Percentiles rank a stretch among this genome's conserved stretches.
phyloP scores from a whole-genome alignment of 2,797 vertebrate genomes.

The Mycteria americana region DNA sequence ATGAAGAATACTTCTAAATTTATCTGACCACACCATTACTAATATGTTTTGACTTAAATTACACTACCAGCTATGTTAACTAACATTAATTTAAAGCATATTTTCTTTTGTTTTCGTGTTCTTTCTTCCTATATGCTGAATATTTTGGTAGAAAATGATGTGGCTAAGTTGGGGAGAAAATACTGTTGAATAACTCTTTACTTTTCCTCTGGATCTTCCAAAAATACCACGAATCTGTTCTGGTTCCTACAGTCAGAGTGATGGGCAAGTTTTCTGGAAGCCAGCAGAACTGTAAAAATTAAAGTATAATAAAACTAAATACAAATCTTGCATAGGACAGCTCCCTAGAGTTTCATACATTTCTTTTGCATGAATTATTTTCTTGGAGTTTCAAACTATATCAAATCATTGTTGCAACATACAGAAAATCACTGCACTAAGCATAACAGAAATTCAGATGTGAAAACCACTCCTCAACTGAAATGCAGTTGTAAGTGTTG shows the following conservation, averaged over 20 bases:
- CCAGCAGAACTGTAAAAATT: not conserved
- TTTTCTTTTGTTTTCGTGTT: not conserved
- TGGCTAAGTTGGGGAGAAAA: not conserved
- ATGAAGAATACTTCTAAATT: not conserved
- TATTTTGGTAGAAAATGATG: not conserved
- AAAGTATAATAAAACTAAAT: not conserved
- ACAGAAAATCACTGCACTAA: not conserved
- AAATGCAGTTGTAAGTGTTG: not conserved
- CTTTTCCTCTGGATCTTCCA: not conserved
- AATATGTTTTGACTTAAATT: not conserved
- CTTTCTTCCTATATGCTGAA: not conserved
- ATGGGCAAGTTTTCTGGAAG: not conserved
- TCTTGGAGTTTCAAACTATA: not conserved
- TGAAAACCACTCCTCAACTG: not conserved
- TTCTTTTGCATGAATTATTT: conserved; percentile 5
- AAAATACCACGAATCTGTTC: not conserved
- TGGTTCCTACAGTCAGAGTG: not conserved
- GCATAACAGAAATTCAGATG: not conserved
- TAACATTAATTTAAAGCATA: not conserved
- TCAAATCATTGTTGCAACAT: not conserved
- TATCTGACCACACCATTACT: not conserved
- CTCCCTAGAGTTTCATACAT: not conserved
- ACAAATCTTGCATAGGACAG: not conserved
- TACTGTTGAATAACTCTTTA: not conserved
- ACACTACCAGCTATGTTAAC: not conserved